phyloP scores from a whole-genome alignment of 2,113 vertebrate genomes.

The Turdus rufiventris region DNA sequence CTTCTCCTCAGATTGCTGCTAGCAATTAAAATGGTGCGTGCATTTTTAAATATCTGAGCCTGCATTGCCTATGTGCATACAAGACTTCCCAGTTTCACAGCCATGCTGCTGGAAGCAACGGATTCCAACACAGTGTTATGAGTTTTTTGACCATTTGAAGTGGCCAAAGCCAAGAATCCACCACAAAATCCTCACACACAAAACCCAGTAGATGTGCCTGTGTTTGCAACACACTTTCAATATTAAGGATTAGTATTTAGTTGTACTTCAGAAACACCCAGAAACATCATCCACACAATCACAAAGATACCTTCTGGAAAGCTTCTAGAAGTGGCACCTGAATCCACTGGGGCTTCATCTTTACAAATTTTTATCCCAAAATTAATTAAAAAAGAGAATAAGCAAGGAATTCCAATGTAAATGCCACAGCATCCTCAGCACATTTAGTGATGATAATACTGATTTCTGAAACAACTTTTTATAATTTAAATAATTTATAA shows the following conservation, averaged over 20 bases:
- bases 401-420: not conserved
- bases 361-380: not conserved
- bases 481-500: too few species aligned
- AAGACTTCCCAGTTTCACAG: not conserved
- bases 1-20: not conserved
- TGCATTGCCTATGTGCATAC: not conserved
- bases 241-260: not conserved
- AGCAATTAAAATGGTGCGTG: accelerated
- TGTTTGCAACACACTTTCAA: not conserved
- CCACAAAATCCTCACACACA: not conserved
- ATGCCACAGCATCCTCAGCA: not conserved
- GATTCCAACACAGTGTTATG: not conserved
- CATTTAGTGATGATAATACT: not conserved
- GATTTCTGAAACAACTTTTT: not conserved
- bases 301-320: not conserved
- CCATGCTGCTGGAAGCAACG: not conserved
- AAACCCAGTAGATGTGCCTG: accelerated
- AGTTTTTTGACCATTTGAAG: not conserved
- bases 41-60: not conserved
- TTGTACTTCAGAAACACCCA: not conserved
- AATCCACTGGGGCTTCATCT: not conserved
- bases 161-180: not conserved
- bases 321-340: not conserved
- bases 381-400: not conserved
- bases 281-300: not conserved